These are phyloP conservation scores for Cataglyphis altisquamis DNA, from an alignment of 2,888 invertebrate species.

Conservation along the genomic window DNA sequence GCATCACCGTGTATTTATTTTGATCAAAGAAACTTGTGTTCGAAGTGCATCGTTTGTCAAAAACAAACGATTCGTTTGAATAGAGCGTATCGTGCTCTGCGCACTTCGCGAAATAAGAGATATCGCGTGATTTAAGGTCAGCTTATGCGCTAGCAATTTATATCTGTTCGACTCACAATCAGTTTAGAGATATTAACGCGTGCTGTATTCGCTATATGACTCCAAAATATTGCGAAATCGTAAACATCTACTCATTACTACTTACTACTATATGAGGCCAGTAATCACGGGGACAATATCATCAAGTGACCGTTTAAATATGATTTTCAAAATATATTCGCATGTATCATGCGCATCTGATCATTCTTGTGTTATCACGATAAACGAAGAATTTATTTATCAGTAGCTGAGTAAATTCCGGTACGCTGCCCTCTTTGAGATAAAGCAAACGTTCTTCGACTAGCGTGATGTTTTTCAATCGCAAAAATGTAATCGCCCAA, in stretches of 20 bases:
- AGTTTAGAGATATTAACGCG: slow-evolving; percentile 14
- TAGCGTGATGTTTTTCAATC: background rate
- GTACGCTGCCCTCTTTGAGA: slow-evolving; percentile 10
- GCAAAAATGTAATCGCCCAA: background rate
- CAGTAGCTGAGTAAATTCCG: slow-evolving; percentile 15
- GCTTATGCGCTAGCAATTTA: background rate
- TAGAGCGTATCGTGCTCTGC: slow-evolving; percentile 11
- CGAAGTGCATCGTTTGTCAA: background rate
- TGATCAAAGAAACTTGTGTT: background rate
- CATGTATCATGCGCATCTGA: background rate
- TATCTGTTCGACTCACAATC: background rate
- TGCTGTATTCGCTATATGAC: background rate
- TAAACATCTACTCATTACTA: slow-evolving; percentile 1
- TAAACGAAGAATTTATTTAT: slow-evolving; percentile 33
- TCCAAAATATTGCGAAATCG: slow-evolving; percentile 12
- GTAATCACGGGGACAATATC: background rate
- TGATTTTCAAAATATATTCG: background rate
- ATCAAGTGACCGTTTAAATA: slow-evolving; percentile 6
- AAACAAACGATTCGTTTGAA: slow-evolving; percentile 2
- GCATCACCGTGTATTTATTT: background rate
- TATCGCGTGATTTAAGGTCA: slow-evolving; percentile 25
- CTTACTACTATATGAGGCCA: too few species aligned
- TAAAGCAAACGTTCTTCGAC: background rate
- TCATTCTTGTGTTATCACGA: slow-evolving; percentile 19
- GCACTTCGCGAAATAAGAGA: slow-evolving; percentile 24